Evolutionary conservation across 2,797 vertebrate species (phyloP), one percentile per base, ranked within the genome.

Genomic region (Falco novaeseelandiae): DNA sequence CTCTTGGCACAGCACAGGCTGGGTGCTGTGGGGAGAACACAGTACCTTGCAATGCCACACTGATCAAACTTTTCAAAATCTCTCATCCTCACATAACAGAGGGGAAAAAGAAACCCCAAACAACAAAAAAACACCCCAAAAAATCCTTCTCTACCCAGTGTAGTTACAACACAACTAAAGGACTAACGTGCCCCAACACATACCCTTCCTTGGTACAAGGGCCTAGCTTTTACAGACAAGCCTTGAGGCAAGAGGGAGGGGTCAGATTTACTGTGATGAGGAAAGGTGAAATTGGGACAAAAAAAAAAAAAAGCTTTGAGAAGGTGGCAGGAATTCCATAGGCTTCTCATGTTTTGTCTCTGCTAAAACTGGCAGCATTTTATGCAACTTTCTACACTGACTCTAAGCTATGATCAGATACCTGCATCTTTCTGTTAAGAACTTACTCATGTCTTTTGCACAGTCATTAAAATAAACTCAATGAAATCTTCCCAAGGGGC

Each of bases 201-300:
- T 46, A 34, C 9, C n/a, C n/a, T n/a, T n/a, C 40, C 65, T 65
- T 55, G 77, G 58, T 46, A 49, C 5, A 6, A 81, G 54, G 77
- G 59, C 81, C 87, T 19, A 91, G n/a, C 93, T 89, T 94, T 93
- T 80, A 81, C 2, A 4, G 79, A 74, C 83, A 96, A 93, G 95
- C 76, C 90, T 74, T 26, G 61, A 92, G 87, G 87, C 67, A 92
- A 71, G 14, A 94, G 58, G 74, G 85, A 87, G 82, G 91, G 66
- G 87, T 89, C 80, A 90, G 70, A 87, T 89, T 83, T 79, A 70
- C 77, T 21, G 27, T 72, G 40, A 87, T 54, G 61, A 73, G 4
- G 57, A 81, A 90, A 94, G 51, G 59, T 69, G 13, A 91, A 93
- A 86, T 13, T 46, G 67, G 46, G 74, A 11, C 10, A 55, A 30